These are phyloP conservation scores for Cervus canadensis DNA, from an alignment of 2,113 vertebrate species.

Conservation along the genomic window DNA sequence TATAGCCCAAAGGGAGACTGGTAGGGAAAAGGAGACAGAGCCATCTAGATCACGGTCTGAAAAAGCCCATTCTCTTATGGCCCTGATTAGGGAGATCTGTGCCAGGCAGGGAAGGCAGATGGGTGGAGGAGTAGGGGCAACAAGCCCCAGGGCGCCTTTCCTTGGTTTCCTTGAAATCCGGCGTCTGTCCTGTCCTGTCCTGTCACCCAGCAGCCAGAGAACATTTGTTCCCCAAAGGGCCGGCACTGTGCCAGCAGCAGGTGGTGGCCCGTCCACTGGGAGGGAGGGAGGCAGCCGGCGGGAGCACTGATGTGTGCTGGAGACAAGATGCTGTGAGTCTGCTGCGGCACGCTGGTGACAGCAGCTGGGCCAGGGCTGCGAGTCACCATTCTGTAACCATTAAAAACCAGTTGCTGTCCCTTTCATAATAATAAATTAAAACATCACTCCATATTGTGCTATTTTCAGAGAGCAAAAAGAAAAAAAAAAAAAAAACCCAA, in stretches of 20 bases:
- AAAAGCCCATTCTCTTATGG: neutral
- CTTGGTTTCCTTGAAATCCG: conserved; percentile 85
- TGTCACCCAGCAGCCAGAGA: conserved; percentile 85
- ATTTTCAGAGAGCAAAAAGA: conserved; percentile 58
- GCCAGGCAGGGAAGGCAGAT: conserved; percentile 82
- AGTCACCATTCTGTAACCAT: conserved; percentile 84
- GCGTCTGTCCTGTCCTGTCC: conserved; percentile 85
- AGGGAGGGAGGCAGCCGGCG: conserved; percentile 83
- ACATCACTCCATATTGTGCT: conserved; percentile 71
- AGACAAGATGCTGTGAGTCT: conserved; percentile 90
- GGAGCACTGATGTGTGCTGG: conserved; percentile 89
- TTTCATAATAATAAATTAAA: conserved; percentile 81
- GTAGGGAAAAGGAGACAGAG: neutral
- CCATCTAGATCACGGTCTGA: neutral
- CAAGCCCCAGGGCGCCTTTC: conserved; percentile 80
- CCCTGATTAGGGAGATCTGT: neutral
- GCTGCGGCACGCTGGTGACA: conserved; percentile 78
- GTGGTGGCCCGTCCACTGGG: conserved; percentile 90
- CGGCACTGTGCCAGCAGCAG: conserved; percentile 89
- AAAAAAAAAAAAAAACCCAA: neutral
- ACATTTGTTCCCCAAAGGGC: conserved; percentile 86
- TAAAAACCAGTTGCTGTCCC: conserved; percentile 82
- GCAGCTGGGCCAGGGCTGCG: conserved; percentile 84
- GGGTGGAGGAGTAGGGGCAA: conserved; percentile 76
- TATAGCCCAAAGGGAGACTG: neutral